Conservation (phyloP, 2,113 vertebrate genomes). For the Sinosuthora webbiana region DNA sequence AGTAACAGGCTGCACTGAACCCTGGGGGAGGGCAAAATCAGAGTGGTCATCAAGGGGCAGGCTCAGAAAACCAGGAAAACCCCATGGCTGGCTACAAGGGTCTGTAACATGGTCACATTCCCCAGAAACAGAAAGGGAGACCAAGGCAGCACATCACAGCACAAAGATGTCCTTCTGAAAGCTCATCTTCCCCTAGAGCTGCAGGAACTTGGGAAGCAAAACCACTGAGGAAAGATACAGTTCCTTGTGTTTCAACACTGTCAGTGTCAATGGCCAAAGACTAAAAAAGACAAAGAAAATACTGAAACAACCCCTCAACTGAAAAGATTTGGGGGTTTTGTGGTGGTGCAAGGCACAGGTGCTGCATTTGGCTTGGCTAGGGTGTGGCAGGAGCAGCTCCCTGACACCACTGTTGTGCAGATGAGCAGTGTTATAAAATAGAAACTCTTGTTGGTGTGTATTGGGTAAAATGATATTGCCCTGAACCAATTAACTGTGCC, state of each 20-base stretch:
- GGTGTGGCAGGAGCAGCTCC: neutral
- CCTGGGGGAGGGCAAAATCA: neutral
- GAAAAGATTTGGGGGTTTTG: neutral
- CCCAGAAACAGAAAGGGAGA: neutral
- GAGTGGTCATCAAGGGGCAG: neutral
- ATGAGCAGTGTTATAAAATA: neutral
- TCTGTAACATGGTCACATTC: accelerated
- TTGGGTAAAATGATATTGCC: neutral
- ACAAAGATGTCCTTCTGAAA: neutral
- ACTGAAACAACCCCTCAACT: neutral
- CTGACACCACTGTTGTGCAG: neutral
- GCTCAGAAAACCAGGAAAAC: neutral
- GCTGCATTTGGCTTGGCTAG: neutral
- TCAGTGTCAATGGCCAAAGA: accelerated
- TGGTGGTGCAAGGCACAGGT: neutral
- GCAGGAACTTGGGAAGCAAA: neutral
- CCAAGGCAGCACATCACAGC: neutral
- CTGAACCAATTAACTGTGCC: neutral
- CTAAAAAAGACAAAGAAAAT: neutral
- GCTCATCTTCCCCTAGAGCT: neutral
- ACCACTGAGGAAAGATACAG: neutral
- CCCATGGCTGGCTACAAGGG: neutral
- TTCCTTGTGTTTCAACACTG: neutral
- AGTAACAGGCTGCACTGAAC: neutral
- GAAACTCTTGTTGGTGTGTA: neutral